Percentiles rank a stretch among this genome's conserved stretches.
These are phyloP conservation scores for Pogona vitticeps DNA, from an alignment of 2,113 vertebrate genomes.

Conservation along the genomic window DNA sequence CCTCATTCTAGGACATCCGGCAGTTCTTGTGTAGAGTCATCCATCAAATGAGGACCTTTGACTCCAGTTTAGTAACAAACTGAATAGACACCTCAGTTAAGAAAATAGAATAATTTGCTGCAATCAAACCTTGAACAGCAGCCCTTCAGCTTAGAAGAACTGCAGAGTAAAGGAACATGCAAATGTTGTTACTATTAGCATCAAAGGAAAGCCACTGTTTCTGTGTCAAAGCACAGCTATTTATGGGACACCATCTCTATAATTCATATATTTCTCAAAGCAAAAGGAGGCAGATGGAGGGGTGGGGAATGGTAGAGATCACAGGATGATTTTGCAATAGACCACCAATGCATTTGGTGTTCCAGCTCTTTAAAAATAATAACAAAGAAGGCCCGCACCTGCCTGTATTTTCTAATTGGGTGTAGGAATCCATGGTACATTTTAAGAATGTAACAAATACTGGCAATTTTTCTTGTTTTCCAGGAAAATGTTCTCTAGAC, in stretches of 20 bases:
- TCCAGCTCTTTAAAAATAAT: neutral
- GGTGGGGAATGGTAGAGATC: neutral
- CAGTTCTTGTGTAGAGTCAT: slow-evolving; percentile 28
- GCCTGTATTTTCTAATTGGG: neutral
- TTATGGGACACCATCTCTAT: neutral
- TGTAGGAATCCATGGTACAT: too few relatives aligned
- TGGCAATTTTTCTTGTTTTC: too few relatives aligned
- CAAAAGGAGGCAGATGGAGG: neutral
- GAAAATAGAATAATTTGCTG: slow-evolving; percentile 34
- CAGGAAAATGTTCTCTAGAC: too few relatives aligned
- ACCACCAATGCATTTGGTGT: neutral
- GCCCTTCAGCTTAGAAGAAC: slow-evolving; percentile 32
- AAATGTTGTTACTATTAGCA: slow-evolving; percentile 10
- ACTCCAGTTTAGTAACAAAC: slow-evolving; percentile 7
- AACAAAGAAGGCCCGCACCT: neutral
- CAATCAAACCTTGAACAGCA: slow-evolving; percentile 23
- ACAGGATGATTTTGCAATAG: neutral
- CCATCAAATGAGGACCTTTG: slow-evolving; percentile 34
- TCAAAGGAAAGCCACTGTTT: neutral
- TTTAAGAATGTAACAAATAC: too few relatives aligned
- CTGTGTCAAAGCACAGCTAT: neutral
- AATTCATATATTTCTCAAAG: neutral
- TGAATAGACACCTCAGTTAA: slow-evolving; percentile 8
- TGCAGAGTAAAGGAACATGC: slow-evolving; percentile 12
- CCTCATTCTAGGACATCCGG: neutral